Base-by-base conservation (phyloP, 53 echinoderm and acorn worm species). In the Mesocentrotus franciscanus region DNA sequence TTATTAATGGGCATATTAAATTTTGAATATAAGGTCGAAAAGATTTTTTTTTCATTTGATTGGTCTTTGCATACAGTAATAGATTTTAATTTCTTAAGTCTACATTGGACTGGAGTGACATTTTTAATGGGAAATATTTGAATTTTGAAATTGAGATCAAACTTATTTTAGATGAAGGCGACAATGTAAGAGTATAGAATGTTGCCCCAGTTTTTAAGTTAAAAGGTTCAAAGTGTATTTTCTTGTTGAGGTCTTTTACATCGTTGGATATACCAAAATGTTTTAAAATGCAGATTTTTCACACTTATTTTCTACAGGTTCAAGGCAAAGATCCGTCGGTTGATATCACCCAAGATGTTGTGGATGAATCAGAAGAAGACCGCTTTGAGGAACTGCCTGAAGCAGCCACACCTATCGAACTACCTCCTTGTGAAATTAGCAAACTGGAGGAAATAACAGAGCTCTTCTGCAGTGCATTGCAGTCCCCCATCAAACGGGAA, bases 291-390 rank as follows among this genome's bases (percentile, higher is more conserved):
- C 16, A 22, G 8, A 39, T 81, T 13, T 81, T 42, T 18, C 22
- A 6, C 81, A 81, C 36, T 81, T 27, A 14, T 85, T 85, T 61
- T 34, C 34, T 66, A 18, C 87, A 99, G 99, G 97, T 99, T 60
- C 98, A 98, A 91, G 99, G 99, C 24, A 99, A 98, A 79, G 99
- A 99, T 42, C 99, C 99, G 16, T 99, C 99, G 30, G 99, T 99
- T 70, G 99, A 99, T 58, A 98, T 99, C 85, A 99, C 99, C 9
- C 99, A 99, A 90, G 98, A 98, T 93, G 97, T 99, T 60, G 96
- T 99, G 75, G 99, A 99, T 59, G 99, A 99, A 91, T 98, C 99
- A 0, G 99, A 98, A 83, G 99, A 99, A 34, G 97, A 97, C 58
- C 79, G 97, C 76, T 97, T 99, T 95, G 99, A 99, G 39, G 99